Evolutionary conservation across 1,140 invertebrate genomes (phyloP), one percentile per base, ranked within the genome.

Genomic region (Gryon sp.): DNA sequence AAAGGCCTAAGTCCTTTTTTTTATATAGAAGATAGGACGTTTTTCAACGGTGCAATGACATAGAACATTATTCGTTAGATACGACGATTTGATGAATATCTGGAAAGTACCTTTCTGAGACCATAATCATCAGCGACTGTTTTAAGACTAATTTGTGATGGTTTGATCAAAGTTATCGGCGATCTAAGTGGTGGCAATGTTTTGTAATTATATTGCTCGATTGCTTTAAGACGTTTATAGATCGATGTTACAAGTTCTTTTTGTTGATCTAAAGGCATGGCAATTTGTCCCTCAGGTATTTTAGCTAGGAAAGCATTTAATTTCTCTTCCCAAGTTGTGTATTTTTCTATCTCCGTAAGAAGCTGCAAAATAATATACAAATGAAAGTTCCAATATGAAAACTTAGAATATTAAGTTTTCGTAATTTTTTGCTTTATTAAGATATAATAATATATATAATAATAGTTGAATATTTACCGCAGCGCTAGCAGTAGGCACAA

Each of bases 111-210:
- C 60, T 78, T 82, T 19, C 11, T 88, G 0, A 95, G 82, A 24
- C 91, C 91, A 82, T 94, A 95, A 79, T 94, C 92, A 22, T 92
- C 90, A 16, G 91, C 89, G 4, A 90, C 70, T 0, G 88, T 82
- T 19, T 90, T 78, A 0, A 90, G 41, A 0, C 88, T 86, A 7
- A 84, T 84, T 14, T 90, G 85, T 2, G 89, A 90, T 0, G 94
- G 93, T 69, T 92, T 91, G 2, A 94, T 83, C 6, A 95, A 86
- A 2, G 88, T 89, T 2, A 94, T 90, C 0, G 90, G 89, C 0
- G 93, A 90, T 79, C 90, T 91, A 1, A 92, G 38, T 11, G 82
- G 84, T 0, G 83, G 81, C 0, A 80, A 9, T 3, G 76, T 28
- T 1, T 70, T 68, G 0, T 63, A 16, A 41, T 92, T 87, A 68